These are phyloP conservation scores for Gibbula magus DNA, from an alignment of 2,888 invertebrate genomes.

Conservation along the genomic window DNA sequence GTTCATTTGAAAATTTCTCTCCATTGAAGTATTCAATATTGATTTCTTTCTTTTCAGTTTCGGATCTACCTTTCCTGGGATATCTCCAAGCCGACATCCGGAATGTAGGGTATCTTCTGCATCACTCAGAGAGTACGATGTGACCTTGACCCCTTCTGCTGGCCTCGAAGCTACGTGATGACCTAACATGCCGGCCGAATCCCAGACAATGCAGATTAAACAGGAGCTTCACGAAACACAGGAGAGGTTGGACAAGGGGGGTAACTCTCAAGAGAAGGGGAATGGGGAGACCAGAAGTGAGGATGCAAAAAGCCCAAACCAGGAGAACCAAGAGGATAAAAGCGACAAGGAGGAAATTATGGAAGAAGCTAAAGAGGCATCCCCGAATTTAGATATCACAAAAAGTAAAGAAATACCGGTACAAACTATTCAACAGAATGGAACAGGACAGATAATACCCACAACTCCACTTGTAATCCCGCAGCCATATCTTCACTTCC, in stretches of 20 bases:
- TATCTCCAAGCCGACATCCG: too few relatives aligned
- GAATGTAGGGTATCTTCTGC: too few relatives aligned
- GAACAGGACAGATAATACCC: slow-evolving; percentile 1
- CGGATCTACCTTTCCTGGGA: too few relatives aligned
- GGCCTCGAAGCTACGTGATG: neutral
- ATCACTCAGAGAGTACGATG: neutral
- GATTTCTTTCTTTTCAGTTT: too few relatives aligned
- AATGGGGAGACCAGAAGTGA: slow-evolving; percentile 8
- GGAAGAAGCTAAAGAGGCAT: slow-evolving; percentile 19
- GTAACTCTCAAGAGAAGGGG: slow-evolving; percentile 4
- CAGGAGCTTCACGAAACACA: slow-evolving; percentile 9
- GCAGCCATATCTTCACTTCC: slow-evolving; percentile 59
- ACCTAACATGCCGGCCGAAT: slow-evolving; percentile 21
- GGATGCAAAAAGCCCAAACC: slow-evolving; percentile 30
- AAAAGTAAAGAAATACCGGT: slow-evolving; percentile 37
- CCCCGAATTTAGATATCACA: slow-evolving; percentile 51
- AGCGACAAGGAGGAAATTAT: neutral
- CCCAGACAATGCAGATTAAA: slow-evolving; percentile 27
- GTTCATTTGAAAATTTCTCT: too few relatives aligned
- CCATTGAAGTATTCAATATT: too few relatives aligned
- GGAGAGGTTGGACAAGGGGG: slow-evolving; percentile 19
- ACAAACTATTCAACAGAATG: neutral
- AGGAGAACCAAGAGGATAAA: slow-evolving; percentile 30
- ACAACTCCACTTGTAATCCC: slow-evolving; percentile 39
- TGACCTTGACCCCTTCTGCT: neutral